A percentile compares a stretch with the other conserved stretches of the same genome.
phyloP scores from a whole-genome alignment of 2,797 vertebrate species.

The Periparus ater region DNA sequence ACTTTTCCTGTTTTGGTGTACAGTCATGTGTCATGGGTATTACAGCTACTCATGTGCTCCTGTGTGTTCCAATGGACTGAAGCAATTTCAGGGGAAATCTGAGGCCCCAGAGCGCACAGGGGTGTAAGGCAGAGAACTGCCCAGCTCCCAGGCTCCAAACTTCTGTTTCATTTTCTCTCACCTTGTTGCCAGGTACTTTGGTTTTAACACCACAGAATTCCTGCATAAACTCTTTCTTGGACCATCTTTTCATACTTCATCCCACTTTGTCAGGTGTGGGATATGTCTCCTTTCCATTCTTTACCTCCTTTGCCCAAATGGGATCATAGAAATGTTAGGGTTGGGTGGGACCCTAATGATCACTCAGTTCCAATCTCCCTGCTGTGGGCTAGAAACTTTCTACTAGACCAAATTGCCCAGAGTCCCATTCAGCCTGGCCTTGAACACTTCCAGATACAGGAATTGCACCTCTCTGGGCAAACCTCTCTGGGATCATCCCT shows the following conservation, averaged over 20 bases:
- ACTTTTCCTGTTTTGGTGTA: background rate
- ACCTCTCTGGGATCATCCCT: background rate
- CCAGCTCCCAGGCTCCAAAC: background rate
- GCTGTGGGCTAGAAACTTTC: background rate
- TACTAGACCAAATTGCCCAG: background rate
- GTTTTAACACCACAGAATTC: background rate
- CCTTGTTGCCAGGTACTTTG: background rate
- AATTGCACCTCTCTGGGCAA: background rate
- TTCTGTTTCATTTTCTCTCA: background rate
- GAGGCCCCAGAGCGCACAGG: background rate
- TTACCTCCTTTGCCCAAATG: background rate
- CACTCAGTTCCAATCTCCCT: background rate
- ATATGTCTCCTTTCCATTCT: background rate
- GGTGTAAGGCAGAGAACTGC: background rate
- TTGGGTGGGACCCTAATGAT: background rate
- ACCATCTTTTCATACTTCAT: background rate
- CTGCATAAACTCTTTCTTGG: background rate
- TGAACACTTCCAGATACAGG: background rate
- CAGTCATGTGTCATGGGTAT: rapidly evolving
- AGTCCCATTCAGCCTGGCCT: background rate
- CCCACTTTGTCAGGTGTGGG: background rate
- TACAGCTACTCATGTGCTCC: background rate
- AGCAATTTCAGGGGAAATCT: background rate
- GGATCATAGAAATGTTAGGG: background rate
- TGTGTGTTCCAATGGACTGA: background rate